Base-by-base conservation (phyloP, 2,797 vertebrate genomes). In the Sebastes kiyomatsui region DNA sequence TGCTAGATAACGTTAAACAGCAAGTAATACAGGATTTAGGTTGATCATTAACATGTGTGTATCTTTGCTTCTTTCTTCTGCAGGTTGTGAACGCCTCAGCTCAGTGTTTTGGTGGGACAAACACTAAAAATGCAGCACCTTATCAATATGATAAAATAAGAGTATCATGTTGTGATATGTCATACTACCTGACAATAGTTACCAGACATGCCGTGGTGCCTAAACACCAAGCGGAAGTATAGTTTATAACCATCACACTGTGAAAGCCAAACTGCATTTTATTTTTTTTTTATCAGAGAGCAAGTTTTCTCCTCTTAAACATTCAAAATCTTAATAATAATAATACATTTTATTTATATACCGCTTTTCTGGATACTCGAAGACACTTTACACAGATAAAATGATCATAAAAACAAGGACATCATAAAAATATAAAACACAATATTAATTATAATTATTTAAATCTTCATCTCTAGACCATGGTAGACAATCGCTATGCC, bases 401-500 rank as follows among this genome's bases (percentile, higher is more conserved):
- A 38, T 38, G 35, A 13, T 38, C 12, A 38, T 38, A 38, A 38
- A 38, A 38, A 38, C 35, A 38, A 38, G 12, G 35, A 38, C 35
- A 38, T 38, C 12, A 38, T 38, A 38, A 38, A 38, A 38, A 38
- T 38, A 38, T 13, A 38, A 38, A 38, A 35, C 33, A 38, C 35
- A 38, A 38, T 38, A 38, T 38, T 38, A 38, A 38, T 38, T 38
- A 38, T 13, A 38, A 38, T 38, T 38, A 38, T 38, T 38, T 38
- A 38, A 38, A 38, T 38, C 35, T 38, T 38, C 12, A 38, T 38
- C 35, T 38, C 35, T 3, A 42, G 20, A 88, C 60, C 67, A 96
- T 96, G 97, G 98, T 99, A 87, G 98, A 99, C 94, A 99, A 99
- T 88, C 97, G 98, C n/a, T 99, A 99, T 67, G 98, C 98, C 81